These are phyloP conservation scores for Oreochromis niloticus DNA, from an alignment of 2,113 vertebrate species.

Conservation along the genomic window DNA sequence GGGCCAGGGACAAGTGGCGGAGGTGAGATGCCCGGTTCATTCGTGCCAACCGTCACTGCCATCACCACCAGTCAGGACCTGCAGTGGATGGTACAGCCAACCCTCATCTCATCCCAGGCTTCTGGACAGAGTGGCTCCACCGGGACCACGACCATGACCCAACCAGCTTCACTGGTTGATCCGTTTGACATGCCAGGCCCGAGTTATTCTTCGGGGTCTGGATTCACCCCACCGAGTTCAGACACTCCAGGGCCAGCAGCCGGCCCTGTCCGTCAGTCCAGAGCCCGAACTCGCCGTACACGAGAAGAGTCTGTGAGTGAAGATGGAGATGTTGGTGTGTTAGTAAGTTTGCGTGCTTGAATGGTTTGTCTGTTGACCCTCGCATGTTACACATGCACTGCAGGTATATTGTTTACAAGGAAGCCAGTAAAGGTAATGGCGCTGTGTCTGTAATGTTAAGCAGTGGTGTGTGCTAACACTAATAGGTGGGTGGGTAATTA, in stretches of 20 bases:
- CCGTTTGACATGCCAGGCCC: constrained; percentile 89
- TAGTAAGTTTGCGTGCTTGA: constrained; percentile 67
- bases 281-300: constrained; percentile 79
- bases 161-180: constrained; percentile 77
- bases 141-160: constrained; percentile 71
- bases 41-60: constrained; percentile 94
- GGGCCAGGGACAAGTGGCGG: constrained; percentile 63
- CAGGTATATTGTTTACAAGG: background rate
- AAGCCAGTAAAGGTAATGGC: background rate
- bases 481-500: background rate
- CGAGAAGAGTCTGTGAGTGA: constrained; percentile 87
- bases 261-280: constrained; percentile 72
- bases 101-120: constrained; percentile 91
- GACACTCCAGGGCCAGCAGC: constrained; percentile 70
- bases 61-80: constrained; percentile 96
- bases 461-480: background rate
- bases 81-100: constrained; percentile 96
- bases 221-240: constrained; percentile 67
- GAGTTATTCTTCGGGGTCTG: constrained; percentile 80
- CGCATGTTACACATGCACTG: background rate
- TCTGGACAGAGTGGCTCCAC: constrained; percentile 78
- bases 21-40: constrained; percentile 92
- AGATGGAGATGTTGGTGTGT: constrained; percentile 73
- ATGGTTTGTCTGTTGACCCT: constrained; percentile 31
- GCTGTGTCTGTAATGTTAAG: background rate